These are phyloP conservation scores for Caenorhabditis wallacei DNA, from an alignment of 2,888 invertebrate genomes.

Conservation along the genomic window DNA sequence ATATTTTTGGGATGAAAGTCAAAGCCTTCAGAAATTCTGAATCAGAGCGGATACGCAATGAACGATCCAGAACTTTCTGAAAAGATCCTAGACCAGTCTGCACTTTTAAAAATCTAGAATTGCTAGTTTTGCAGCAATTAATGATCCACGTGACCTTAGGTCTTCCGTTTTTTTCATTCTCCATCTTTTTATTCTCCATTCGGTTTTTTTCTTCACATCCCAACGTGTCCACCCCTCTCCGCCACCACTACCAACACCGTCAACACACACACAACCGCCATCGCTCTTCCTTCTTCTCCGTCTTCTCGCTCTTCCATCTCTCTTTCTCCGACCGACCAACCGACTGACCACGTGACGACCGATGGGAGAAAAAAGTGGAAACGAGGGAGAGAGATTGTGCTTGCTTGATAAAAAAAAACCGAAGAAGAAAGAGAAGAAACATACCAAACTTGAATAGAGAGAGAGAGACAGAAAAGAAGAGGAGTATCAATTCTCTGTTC, in stretches of 20 bases:
- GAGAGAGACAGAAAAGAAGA: neutral
- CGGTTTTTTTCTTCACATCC: neutral
- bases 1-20: too few relatives aligned
- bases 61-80: too few relatives aligned
- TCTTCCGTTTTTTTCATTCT: slow-evolving; percentile 4
- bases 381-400: slow-evolving; percentile 29
- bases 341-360: slow-evolving; percentile 47
- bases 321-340: neutral
- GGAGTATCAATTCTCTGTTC: too few relatives aligned
- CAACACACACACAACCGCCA: neutral
- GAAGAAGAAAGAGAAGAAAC: too few relatives aligned
- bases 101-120: too few relatives aligned
- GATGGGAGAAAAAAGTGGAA: slow-evolving; percentile 3
- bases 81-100: too few relatives aligned
- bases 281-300: slow-evolving; percentile 15
- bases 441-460: neutral
- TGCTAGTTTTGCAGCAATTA: neutral
- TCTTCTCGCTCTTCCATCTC: neutral
- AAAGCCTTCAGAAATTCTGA: too few relatives aligned
- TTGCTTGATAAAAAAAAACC: slow-evolving; percentile 28
- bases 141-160: slow-evolving; percentile 30
- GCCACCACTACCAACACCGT: neutral
- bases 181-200: neutral
- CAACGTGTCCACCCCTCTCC: neutral
- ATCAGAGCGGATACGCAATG: too few relatives aligned